Conservation (phyloP, 2,888 invertebrate species). For the Glaucopsyche alexis region DNA sequence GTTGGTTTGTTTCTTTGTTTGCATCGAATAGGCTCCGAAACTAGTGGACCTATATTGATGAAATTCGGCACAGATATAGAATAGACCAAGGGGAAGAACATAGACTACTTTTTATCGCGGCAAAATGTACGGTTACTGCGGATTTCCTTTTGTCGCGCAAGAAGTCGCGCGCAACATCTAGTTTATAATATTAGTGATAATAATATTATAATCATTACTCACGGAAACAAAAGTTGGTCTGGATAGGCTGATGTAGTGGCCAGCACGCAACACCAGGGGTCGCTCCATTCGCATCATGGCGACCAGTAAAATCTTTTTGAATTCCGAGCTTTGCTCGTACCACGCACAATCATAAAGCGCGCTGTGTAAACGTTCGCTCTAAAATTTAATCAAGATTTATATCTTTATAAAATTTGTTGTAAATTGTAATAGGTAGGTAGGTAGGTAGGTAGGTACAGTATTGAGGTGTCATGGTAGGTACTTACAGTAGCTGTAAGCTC, state of each 20-base stretch:
- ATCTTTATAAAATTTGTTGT: no score
- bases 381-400: neutral
- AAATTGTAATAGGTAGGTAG: no score
- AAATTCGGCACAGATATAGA: no score
- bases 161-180: no score
- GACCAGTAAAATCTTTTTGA: slow-evolving; percentile 66
- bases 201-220: slow-evolving; percentile 37
- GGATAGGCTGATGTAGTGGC: slow-evolving; percentile 67
- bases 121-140: no score
- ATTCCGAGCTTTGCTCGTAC: slow-evolving; percentile 71
- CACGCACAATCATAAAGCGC: slow-evolving; percentile 75
- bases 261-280: slow-evolving; percentile 69
- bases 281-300: slow-evolving; percentile 70
- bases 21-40: no score
- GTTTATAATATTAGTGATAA: neutral
- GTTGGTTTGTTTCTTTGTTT: no score
- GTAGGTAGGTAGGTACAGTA: no score
- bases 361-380: slow-evolving; percentile 67
- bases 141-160: no score
- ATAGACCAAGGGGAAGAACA: no score
- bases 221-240: slow-evolving; percentile 76
- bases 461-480: slow-evolving; percentile 28
- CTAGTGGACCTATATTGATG: no score
- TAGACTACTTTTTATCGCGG: no score
- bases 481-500: slow-evolving; percentile 68